Evolutionary conservation across 2,113 vertebrate genomes (phyloP), one percentile per base, ranked within the genome.

Genomic region (Pseudolaguvia tuberculata): DNA sequence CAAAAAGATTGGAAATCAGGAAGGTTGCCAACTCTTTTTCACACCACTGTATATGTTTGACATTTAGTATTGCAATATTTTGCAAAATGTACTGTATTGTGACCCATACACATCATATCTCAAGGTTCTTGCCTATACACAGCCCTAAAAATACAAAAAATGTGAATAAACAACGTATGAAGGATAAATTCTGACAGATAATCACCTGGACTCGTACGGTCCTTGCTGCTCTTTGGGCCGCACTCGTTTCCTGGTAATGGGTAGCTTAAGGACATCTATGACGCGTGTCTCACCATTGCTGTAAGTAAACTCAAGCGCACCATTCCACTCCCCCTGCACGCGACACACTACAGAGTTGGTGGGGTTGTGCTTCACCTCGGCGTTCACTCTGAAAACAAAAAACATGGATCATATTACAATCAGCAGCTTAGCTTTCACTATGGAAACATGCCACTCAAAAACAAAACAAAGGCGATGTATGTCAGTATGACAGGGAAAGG

Each of bases 311-410:
- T 99, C 97, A 6, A 99, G 86, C 2, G 89, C 14, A 0, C 95
- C 96, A 73, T 98, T 99, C 97, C 96, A 99, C 82, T 99, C 97
- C 0, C 96, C 97, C 79, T 99, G 97, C 31, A 97, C 94, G 18
- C 90, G 92, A 82, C 97, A 98, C 56, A 93, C 93, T 86, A 98
- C 94, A 0, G 89, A 89, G 73, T 93, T 96, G 1, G 91, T 92
- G 13, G 78, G 0, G 74, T 95, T 97, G 87, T 98, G 94, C 86
- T 97, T 99, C 78, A 99, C 95, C 85, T 99, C 97, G 0, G 93
- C 97, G 0, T 93, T 96, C 42, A 99, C 94, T 85, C 96, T 99
- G 72, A 55, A 39, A 72, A 55, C 52, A 35, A 72, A 55, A 59
- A 76, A 55, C 66, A 67, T 11, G 21, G 51, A n/a, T 55, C 70